These are phyloP conservation scores for Chaetogeoica ovagalla DNA, from an alignment of 2,888 invertebrate species.

Conservation along the genomic window DNA sequence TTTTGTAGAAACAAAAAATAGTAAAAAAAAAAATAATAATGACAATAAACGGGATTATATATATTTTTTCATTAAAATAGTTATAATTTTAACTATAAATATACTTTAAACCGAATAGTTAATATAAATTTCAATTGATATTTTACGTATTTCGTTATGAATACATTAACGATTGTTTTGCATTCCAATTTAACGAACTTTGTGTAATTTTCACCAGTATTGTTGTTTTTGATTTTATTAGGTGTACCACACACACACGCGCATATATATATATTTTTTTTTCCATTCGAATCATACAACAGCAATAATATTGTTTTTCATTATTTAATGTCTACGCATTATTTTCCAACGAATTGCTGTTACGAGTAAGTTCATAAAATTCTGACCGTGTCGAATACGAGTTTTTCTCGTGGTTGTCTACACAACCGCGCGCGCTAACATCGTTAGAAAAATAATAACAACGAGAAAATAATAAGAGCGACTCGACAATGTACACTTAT, in stretches of 20 bases:
- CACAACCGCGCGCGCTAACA: background rate
- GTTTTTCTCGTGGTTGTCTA: slow-evolving; percentile 6
- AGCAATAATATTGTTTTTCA: background rate
- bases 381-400: slow-evolving; percentile 12
- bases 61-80: too few species aligned
- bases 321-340: slow-evolving; percentile 8
- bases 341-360: background rate
- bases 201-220: background rate
- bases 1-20: too few species aligned
- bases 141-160: background rate
- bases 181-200: background rate
- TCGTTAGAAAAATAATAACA: background rate
- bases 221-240: slow-evolving; percentile 10
- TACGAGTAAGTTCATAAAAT: slow-evolving; percentile 1
- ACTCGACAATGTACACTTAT: slow-evolving; percentile 17
- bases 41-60: too few species aligned
- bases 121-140: too few species aligned
- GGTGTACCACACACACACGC: too few species aligned
- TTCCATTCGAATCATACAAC: background rate
- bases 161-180: background rate
- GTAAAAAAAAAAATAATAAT: too few species aligned
- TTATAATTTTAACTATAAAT: too few species aligned
- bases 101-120: too few species aligned
- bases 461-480: slow-evolving; percentile 13
- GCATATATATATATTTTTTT: background rate